Evolutionary conservation across 2,888 invertebrate species (phyloP), one percentile per base, ranked within the genome.

Genomic region (Xanthia icteritia): DNA sequence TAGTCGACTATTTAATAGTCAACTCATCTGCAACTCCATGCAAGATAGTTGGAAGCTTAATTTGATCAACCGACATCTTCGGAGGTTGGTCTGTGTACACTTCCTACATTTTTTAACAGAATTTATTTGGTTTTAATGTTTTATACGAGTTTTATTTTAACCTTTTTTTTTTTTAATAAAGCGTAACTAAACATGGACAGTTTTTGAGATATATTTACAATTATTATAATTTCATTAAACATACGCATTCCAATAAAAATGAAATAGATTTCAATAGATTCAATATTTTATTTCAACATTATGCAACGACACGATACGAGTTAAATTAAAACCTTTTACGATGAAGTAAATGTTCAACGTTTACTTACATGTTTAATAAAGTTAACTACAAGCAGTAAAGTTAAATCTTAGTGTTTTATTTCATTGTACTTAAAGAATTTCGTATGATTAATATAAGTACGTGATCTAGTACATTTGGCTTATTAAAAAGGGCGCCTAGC

Each of bases 1-100:
- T 89, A 87, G 86, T 88, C 88, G 87, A 85, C 91, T 93, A 82
- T n/a, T 82, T 88, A 82, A 85, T 87, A 87, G 92, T 80, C 85
- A 84, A 81, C 86, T 88, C 84, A 83, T 91, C 95, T 95, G 95
- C 95, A 95, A 95, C 94, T 89, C 80, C 95, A 95, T 95, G 95
- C 95, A 84, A 95, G 82, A 94, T 68, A 48, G 82, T 70, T 69
- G 93, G 91, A 91, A 87, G 92, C 70, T 58, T 70, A 91, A 94
- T 95, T 95, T 95, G 92, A 93, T 86, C 90, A 87, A 77, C 81
- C 84, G 86, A 84, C 85, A 56, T 60, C 70, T 31, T 71, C 77
- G 86, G 81, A 83, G 89, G 76, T 86, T 91, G 86, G 95, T 93
- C 76, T 91, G 95, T 95, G 95, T 95, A 95, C 95, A 91, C 94